phyloP scores from a whole-genome alignment of 1,140 invertebrate genomes.

The Cherax destructor region DNA sequence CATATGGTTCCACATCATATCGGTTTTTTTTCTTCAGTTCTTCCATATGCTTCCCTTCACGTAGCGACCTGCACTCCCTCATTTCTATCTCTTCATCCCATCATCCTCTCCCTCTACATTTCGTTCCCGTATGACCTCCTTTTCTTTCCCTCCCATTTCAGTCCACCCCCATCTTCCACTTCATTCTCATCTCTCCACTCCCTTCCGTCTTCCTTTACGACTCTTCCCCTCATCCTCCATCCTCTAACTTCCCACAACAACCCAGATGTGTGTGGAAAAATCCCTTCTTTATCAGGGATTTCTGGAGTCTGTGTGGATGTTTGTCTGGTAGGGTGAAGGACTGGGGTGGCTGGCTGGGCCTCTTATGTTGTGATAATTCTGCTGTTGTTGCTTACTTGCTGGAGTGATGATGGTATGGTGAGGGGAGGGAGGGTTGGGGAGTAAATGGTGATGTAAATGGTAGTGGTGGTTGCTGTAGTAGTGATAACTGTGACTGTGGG shows the following conservation, averaged over 20 bases:
- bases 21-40: no score
- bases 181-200: neutral
- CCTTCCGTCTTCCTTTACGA: neutral
- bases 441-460: neutral
- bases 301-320: conserved; percentile 17
- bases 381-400: neutral
- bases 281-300: conserved; percentile 37
- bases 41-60: no score
- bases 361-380: neutral
- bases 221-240: neutral
- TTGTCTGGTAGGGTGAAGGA: neutral
- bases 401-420: neutral
- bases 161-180: neutral
- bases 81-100: no score
- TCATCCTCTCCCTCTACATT: no score
- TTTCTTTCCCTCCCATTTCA: neutral
- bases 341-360: neutral
- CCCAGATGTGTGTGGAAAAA: conserved; percentile 23
- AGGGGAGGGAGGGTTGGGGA: neutral
- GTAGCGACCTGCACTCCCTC: no score
- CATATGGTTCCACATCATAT: no score
- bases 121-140: no score
- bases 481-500: no score
- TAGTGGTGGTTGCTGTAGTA: neutral
- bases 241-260: neutral